These are phyloP conservation scores for Hirtodrosophila alboralis DNA, from an alignment of 2,888 invertebrate species.

Conservation along the genomic window DNA sequence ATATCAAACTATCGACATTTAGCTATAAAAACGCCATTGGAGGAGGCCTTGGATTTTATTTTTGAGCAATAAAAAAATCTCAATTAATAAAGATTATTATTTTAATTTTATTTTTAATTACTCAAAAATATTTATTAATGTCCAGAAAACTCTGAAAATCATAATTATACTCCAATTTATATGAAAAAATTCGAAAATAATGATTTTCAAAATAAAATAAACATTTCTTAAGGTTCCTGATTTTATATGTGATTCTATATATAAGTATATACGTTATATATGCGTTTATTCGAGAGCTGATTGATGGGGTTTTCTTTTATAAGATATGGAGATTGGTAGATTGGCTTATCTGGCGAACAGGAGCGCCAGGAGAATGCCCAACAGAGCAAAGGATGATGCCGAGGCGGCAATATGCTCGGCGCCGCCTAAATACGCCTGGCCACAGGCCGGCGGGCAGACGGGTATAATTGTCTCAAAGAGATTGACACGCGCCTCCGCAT, in stretches of 20 bases:
- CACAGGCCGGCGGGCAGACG: conserved; percentile 96
- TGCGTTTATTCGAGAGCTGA: conserved; percentile 50
- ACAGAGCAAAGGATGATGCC: conserved; percentile 84
- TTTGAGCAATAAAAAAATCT: no score
- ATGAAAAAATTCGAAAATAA: no score
- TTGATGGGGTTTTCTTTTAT: conserved; percentile 39
- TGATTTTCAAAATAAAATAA: no score
- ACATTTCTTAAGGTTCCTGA: no score
- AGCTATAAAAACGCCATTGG: no score
- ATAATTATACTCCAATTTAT: no score
- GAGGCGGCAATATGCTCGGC: conserved; percentile 80
- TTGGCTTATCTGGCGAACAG: conserved; percentile 83
- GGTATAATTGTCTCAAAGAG: conserved; percentile 95
- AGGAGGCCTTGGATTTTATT: no score
- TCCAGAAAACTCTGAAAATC: no score
- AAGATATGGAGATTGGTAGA: conserved; percentile 44
- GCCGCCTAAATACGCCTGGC: conserved; percentile 82
- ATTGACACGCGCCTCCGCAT: conserved; percentile 91
- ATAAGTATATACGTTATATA: conserved; percentile 33
- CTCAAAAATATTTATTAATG: no score
- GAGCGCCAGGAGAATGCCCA: conserved; percentile 85
- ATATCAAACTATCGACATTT: no score
- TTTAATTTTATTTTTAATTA: no score
- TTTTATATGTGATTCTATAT: conserved; percentile 5
- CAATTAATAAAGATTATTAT: no score